Base-by-base conservation (phyloP, 2,888 invertebrate species). In the Spodoptera exigua region DNA sequence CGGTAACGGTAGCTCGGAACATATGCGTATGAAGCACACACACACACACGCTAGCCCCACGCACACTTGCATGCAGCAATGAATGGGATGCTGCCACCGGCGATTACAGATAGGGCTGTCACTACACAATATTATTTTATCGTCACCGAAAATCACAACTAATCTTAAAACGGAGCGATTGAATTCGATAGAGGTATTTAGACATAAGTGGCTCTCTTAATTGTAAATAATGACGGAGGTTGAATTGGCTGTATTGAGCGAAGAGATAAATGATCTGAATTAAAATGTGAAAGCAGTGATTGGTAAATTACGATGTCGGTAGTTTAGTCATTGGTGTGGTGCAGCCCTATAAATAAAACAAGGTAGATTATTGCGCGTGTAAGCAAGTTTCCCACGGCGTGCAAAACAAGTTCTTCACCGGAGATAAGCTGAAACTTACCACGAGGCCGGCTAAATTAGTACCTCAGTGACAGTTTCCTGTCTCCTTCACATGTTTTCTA, bases 381-480 rank as follows among this genome's bases (percentile, higher is more conserved):
- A 85, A 86, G 89, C 80, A 86, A 86, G 82, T 86, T 93, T 93
- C 93, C 93, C 93, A 93, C 93, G 93, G 86, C 83, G 84, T 89
- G 93, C 92, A 78, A 90, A 93, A 93, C 93, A 88, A 92, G 93
- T 93, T 89, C 83, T 82, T 73, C 69, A 76, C 74, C 83, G 80
- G 84, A 88, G 92, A 90, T 92, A 92, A 91, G 89, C 90, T 90
- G 89, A 89, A 90, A 88, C 89, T 89, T 85, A 89, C 88, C 85
- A 87, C 88, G 87, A 84, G 89, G 85, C 86, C 81, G 66, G 82
- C 83, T 91, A 88, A 92, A 92, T 93, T 92, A 91, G 89, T 90
- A 83, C 86, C 87, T 85, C 85, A 83, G 89, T 85, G 92, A 93
- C 93, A 90, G 90, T 86, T 92, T 92, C 93, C 93, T 92, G 93